Evolutionary conservation across 35 echinoderm and acorn worm genomes (phyloP).

Genomic region (Ptychodera flava): DNA sequence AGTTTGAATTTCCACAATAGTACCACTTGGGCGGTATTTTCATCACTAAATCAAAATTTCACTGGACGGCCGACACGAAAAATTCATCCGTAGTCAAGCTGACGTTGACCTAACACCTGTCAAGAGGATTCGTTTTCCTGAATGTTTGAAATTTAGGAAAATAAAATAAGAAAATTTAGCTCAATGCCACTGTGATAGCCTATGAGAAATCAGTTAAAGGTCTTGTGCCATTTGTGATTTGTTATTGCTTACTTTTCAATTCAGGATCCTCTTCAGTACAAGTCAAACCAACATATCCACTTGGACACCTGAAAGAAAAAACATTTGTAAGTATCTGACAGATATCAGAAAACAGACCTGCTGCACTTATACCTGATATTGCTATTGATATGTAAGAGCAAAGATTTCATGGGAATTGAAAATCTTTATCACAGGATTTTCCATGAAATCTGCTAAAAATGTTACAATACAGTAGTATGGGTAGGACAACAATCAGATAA

Average conservation of each 20-base stretch:
- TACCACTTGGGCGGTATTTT: too few species aligned
- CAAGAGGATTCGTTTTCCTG: too few species aligned
- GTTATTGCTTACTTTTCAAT: background rate
- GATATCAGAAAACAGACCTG: background rate
- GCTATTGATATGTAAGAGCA: background rate
- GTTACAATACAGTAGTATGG: background rate
- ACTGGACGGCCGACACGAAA: background rate
- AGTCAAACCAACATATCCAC: background rate
- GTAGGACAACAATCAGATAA: too few species aligned
- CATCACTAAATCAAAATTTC: too few species aligned
- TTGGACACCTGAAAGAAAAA: too few species aligned
- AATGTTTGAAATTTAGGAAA: too few species aligned
- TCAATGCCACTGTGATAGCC: background rate
- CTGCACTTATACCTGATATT: background rate
- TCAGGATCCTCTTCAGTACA: background rate
- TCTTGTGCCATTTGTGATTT: background rate
- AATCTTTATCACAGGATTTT: background rate
- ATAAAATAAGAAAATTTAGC: background rate
- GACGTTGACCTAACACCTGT: background rate
- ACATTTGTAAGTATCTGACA: too few species aligned
- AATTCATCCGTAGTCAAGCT: background rate
- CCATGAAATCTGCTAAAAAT: background rate
- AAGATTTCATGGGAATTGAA: background rate
- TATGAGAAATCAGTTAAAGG: background rate
- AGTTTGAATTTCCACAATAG: too few species aligned